Evolutionary conservation across 2,888 invertebrate genomes (phyloP).

Genomic region (Thalpophila matura): DNA sequence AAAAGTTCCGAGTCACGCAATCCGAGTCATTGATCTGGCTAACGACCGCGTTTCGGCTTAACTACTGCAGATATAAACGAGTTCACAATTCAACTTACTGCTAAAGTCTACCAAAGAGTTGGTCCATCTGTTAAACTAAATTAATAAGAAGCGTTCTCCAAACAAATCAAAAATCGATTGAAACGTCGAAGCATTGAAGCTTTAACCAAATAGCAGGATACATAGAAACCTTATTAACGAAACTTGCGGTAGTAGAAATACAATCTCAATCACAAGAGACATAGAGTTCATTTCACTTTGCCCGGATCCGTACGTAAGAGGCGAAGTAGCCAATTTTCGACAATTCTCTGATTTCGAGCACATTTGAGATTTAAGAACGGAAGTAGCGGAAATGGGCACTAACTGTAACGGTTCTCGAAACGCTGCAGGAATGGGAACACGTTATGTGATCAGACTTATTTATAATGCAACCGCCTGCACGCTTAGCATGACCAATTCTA

Average conservation of each 20-base stretch:
- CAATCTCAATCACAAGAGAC: constrained; percentile 64
- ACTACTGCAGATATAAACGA: constrained; percentile 71
- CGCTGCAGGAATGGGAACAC: constrained; percentile 7
- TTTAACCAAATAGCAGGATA: constrained; percentile 67
- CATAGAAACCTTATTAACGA: constrained; percentile 58
- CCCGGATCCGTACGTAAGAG: constrained; percentile 32
- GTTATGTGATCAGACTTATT: too few relatives aligned
- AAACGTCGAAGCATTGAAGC: constrained; percentile 72
- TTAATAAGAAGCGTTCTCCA: constrained; percentile 58
- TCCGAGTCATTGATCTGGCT: constrained; percentile 37
- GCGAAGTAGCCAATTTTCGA: constrained; percentile 59
- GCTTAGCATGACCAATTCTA: too few relatives aligned
- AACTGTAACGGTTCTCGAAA: constrained; percentile 31
- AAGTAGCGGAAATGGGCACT: constrained; percentile 50
- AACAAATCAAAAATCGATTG: constrained; percentile 70
- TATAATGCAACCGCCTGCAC: too few relatives aligned
- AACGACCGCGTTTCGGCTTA: constrained; percentile 42
- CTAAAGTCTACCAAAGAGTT: constrained; percentile 85
- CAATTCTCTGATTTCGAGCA: constrained; percentile 68
- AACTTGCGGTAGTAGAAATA: constrained; percentile 60
- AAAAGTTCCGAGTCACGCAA: constrained; percentile 45
- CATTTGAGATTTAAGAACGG: constrained; percentile 49
- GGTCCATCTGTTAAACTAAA: constrained; percentile 85
- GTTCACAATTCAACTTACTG: constrained; percentile 75
- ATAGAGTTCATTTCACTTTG: constrained; percentile 65